Base-by-base conservation (phyloP, 2,888 invertebrate species). In the Ptilodon capucinus region DNA sequence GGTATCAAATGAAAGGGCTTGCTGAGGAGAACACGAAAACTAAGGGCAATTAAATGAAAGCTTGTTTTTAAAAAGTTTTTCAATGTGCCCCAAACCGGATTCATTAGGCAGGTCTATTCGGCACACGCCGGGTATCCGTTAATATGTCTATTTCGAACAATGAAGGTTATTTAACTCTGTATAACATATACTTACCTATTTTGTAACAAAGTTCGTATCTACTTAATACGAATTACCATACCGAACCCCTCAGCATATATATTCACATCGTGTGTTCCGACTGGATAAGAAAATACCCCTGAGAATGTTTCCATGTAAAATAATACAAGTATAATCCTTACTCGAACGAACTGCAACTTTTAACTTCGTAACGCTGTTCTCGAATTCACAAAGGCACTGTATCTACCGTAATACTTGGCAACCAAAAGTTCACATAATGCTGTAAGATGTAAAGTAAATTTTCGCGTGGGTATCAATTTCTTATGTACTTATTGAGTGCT, bases 321-420 rank as follows among this genome's bases (percentile, higher is more conserved):
- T 71, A 69, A 75, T 71, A 73, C 65, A 57, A 46, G 68, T 75
- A 74, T 75, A 76, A 79, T 76, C 71, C 68, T 64, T 68, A 76
- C 71, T 71, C 68, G 63, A 72, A 72, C 68, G 71, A 79, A 79
- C 76, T 51, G 54, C 44, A 71, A 77, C 74, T 76, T 75, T 72
- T 68, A 74, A 76, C 76, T 79, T 77, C 64, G 54, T 52, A 48
- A 60, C 57, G 60, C 68, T 74, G 70, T 74, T 79, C 71, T 76
- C 68, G 59, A 77, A 79, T 79, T 79, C 74, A 73, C 75, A 77
- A 79, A 79, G 76, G 70, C 69, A 65, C 68, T 62, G 71, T 68
- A 66, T 70, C 68, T 68, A 65, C 69, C 67, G 58, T 42, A 42
- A 35, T 21, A 35, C 17, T 19, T n/a, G 5, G 1, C 46, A 19